Base-by-base conservation (phyloP, 1,140 invertebrate genomes). In the Drosophila sucinea region DNA sequence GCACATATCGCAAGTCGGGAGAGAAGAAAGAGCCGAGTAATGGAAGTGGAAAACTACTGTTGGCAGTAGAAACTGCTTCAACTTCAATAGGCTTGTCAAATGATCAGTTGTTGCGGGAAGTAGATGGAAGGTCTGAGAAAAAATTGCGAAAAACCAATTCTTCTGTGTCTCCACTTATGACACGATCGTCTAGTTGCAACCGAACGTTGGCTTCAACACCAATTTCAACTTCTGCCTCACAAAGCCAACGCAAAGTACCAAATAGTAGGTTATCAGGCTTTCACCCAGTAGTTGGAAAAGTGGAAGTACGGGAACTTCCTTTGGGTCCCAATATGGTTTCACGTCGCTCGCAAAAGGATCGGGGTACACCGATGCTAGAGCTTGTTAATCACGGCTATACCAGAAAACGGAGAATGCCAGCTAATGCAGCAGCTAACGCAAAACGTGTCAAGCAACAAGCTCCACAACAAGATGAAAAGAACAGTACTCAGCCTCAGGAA, bases 341-440 rank as follows among this genome's bases (percentile, higher is more conserved):
- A 2, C 74, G 70, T n/a, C 38, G 60, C 2, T 30, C 27, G 4
- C 47, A 25, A 0, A 57, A 58, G 3, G 56, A 58, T 23, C 55
- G 0, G 2, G 32, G 8, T 10, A 29, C 32, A 4, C 56, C 56
- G 3, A n/a, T 29, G 57, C 10, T 40, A 17, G 17, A 44, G 32
- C 10, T 60, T 4, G n/a, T 10, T 1, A 6, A 27, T 1, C 35
- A 27, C 32, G 35, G 32, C 7, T 32, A 54, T 40, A 35, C 3
- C 17, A 63, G 35, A 8, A 77, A 77, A 8, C 65, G 70, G 2
- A 77, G 60, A 35, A 17, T n/a, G 10, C 41, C 61, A 25, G 33
- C 23, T 2, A 33, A 32, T 25, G 74, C 65, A 0, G 1, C 29
- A 3, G 5, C 6, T 2, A 44, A 23, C 11, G 5, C 32, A 0